Evolutionary conservation across 2,797 vertebrate genomes (phyloP), one percentile per base, ranked within the genome.

Genomic region (Sebastes melanostomus): DNA sequence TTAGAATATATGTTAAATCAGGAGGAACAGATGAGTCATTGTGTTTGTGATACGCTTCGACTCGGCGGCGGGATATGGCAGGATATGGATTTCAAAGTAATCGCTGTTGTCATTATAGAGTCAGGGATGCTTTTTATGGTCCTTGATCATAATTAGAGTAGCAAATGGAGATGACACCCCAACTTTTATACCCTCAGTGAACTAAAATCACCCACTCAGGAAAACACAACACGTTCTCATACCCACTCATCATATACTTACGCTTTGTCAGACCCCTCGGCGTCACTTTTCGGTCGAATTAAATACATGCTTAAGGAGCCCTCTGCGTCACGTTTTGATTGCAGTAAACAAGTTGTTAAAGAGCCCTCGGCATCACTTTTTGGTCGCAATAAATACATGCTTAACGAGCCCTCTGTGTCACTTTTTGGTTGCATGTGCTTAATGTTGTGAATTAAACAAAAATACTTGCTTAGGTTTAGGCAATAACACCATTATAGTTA

Each of bases 71-170:
- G 55, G 66, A 82, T 60, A 56, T 30, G 16, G 29, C 78, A 85
- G 69, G 58, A 71, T 81, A 63, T 87, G 72, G 74, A 85, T 87
- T 87, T 86, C 68, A 80, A 66, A 83, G 77, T 80, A 73, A 78
- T 81, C 24, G 20, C 36, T 75, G 36, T 74, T 83, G 74, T 87
- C 85, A 75, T 66, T 72, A 72, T 38, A 68, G 69, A 82, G 79
- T 75, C 69, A 80, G 52, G 71, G 71, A 66, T 50, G 66, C 12
- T 80, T 80, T 80, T 80, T 59, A 59, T 61, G 30, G 74, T 27
- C 30, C 59, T 84, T 87, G 80, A 88, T 88, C 80, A 85, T 61
- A 76, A 83, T 83, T 36, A 78, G 25, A 77, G 30, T 27, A 58
- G 60, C 34, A 79, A 80, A 71, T 86, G 58, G n/a, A 80, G 72